Evolutionary conservation across 53 echinoderm and acorn worm genomes (phyloP).

Genomic region (Actinopyga echinites): DNA sequence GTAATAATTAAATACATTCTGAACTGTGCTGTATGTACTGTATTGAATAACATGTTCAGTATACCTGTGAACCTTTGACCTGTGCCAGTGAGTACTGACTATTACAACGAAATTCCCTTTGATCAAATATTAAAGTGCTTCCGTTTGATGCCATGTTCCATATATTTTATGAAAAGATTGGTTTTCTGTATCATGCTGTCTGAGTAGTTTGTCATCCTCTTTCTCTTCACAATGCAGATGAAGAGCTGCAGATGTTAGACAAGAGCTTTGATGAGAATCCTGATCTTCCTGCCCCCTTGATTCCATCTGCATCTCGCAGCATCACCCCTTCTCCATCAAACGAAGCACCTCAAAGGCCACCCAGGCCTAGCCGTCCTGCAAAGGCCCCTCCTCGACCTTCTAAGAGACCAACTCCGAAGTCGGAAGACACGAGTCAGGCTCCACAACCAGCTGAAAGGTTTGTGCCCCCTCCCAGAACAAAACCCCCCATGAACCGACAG

Average conservation of each 20-base stretch:
- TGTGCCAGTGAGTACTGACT: too few species aligned
- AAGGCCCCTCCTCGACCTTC: constrained; percentile 61
- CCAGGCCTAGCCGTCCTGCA: constrained; percentile 58
- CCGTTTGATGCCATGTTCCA: too few species aligned
- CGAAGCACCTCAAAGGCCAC: constrained; percentile 50
- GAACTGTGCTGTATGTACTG: too few species aligned
- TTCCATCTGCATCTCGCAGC: constrained; percentile 45
- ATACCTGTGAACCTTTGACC: too few species aligned
- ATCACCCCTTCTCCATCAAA: constrained; percentile 31
- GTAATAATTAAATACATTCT: too few species aligned
- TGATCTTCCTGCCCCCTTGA: constrained; percentile 59
- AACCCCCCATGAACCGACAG: constrained; percentile 15
- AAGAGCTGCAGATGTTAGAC: constrained; percentile 53
- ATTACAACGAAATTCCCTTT: too few species aligned
- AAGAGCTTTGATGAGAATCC: constrained; percentile 19
- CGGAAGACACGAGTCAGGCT: neutral
- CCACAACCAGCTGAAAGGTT: constrained; percentile 30
- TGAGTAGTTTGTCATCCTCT: too few species aligned
- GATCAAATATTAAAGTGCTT: too few species aligned
- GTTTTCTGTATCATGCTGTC: too few species aligned
- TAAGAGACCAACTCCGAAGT: constrained; percentile 12
- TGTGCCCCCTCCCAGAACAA: constrained; percentile 6
- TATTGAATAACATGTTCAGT: too few species aligned
- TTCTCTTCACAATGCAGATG: constrained; percentile 45
- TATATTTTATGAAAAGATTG: too few species aligned